Evolutionary conservation across 1,140 invertebrate genomes (phyloP), one percentile per base, ranked within the genome.

Genomic region (Helicoverpa armigera): DNA sequence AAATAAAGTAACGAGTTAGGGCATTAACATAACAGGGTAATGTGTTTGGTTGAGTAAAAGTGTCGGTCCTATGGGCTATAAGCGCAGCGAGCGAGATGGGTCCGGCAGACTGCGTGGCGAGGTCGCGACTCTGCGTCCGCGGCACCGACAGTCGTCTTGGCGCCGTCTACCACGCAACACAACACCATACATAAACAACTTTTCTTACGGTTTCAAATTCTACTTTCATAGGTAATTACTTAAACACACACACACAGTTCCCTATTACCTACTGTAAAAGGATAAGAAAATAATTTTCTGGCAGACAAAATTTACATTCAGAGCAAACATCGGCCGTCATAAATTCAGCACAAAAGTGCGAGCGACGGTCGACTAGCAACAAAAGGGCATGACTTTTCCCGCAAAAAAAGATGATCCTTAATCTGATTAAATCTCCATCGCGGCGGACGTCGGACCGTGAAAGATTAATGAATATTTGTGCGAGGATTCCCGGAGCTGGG

Each of bases 381-480:
- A 93, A 93, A 94, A 89, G 92, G 92, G 88, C 92, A 93, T 89
- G 92, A 94, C 90, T 94, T 92, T 91, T 93, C 90, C 88, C 88
- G 90, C 92, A 93, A 95, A 94, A 77, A 89, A 94, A 95, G 92
- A 94, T 94, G 92, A 94, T 94, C 94, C 92, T 94, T 95, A 95
- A 95, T 95, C 94, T 93, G 94, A 95, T 95, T 95, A 95, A 95
- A 95, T 95, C 92, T 94, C 94, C 94, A 95, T 95, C 91, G 91
- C 87, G 87, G 91, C 89, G 89, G 91, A 95, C 94, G 94, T 94
- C 92, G 89, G 92, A 89, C 91, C 93, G 93, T 95, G 91, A 95
- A 95, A 95, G 93, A 95, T 95, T 95, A 95, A 95, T 95, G 93
- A 95, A 94, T 94, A 92, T 94, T 93, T 94, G 92, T 92, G 92